Evolutionary conservation across 2,797 vertebrate species (phyloP), one percentile per base, ranked within the genome.

Genomic region (Gallinago stenura): DNA sequence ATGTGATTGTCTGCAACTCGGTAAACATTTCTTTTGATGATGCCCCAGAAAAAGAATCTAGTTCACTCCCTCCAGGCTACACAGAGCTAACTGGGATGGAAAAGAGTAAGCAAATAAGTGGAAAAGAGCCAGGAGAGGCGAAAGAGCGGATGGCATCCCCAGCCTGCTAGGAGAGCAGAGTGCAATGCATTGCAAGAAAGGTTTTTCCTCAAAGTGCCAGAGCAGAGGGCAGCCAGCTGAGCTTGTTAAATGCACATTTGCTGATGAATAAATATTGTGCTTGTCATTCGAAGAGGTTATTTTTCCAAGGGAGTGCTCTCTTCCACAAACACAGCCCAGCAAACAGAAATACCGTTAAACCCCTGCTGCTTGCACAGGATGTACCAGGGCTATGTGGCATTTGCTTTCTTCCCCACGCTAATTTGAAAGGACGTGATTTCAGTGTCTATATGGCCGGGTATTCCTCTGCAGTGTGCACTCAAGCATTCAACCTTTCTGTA

Each of bases 11-110:
- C 89, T 72, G 76, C 87, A 35, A 3, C 8, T 65, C 14, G 1
- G 17, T 65, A 85, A 94, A 87, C 91, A 83, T 13, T 71, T 7
- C 91, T 83, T 71, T 51, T 39, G 24, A 90, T 7, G 79, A 53
- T 91, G 96, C 35, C 91, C 92, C 93, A 96, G 93, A 96, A 96
- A 96, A 48, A 93, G 84, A 96, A 95, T 94, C 87, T 96, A 92
- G 95, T 93, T 93, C 95, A 89, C 30, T 93, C 64, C 91, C 95
- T 43, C 54, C 83, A 64, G 96, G 96, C 95, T 93, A 96, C 0
- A 1, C 65, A 51, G 76, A 88, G 85, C 87, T 95, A 83, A 96
- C 84, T 94, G 92, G 88, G 68, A 91, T 96, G 91, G 95, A 96
- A 96, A 93, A 56, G 61, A 91, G 87, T 25, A 39, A 95, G 87